These are phyloP conservation scores for Toxonevra muliebris DNA, from an alignment of 2,888 invertebrate species.

Conservation along the genomic window DNA sequence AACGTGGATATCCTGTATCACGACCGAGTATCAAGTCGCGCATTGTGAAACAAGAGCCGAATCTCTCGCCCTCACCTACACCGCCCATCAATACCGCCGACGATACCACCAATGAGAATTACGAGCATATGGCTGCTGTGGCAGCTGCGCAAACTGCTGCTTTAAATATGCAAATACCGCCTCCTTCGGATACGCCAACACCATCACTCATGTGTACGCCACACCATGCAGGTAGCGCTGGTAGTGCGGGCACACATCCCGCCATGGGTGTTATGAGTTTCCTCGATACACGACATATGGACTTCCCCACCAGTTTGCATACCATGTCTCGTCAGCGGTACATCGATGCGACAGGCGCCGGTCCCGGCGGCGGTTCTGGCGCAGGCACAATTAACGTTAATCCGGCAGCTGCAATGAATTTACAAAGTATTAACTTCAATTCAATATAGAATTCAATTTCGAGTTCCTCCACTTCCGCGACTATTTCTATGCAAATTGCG, in stretches of 20 bases:
- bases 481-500: constrained; percentile 41
- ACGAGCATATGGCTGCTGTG: constrained; percentile 61
- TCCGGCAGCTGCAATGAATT: constrained; percentile 73
- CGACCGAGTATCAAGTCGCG: constrained; percentile 81
- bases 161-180: constrained; percentile 65
- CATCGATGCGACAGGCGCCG: constrained; percentile 58
- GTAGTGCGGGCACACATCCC: constrained; percentile 65
- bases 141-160: constrained; percentile 58
- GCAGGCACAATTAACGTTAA: constrained; percentile 66
- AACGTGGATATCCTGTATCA: constrained; percentile 83
- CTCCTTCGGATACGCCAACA: constrained; percentile 66
- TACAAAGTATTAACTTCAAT: constrained; percentile 80
- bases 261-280: constrained; percentile 74
- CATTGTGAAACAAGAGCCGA: constrained; percentile 72
- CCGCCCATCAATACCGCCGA: constrained; percentile 61
- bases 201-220: constrained; percentile 71
- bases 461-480: constrained; percentile 43
- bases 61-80: constrained; percentile 71
- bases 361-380: constrained; percentile 48
- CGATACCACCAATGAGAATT: constrained; percentile 63
- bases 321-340: constrained; percentile 68
- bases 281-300: constrained; percentile 76
- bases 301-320: constrained; percentile 72
- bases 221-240: constrained; percentile 59
- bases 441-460: constrained; percentile 72